A percentile compares a stretch with the other conserved stretches of the same genome.
phyloP scores from a whole-genome alignment of 2,113 vertebrate species.

The Ceratotherium simum region DNA sequence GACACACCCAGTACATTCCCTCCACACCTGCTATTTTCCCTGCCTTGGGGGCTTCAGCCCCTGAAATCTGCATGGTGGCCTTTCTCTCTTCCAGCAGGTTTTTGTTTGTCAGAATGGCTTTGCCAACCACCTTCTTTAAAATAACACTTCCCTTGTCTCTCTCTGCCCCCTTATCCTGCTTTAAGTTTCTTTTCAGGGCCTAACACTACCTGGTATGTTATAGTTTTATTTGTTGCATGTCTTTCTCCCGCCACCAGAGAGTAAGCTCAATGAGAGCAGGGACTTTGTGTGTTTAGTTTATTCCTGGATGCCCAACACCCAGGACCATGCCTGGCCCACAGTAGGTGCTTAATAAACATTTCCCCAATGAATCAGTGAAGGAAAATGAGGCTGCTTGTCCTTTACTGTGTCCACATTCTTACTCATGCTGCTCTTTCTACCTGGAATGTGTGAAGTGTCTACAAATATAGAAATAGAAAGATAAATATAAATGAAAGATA shows the following conservation, averaged over 20 bases:
- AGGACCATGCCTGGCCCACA: background rate
- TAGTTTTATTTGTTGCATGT: too few relatives aligned
- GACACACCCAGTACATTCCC: accelerated
- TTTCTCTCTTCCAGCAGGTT: background rate
- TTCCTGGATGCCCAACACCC: background rate
- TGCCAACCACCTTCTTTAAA: background rate
- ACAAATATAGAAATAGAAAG: background rate
- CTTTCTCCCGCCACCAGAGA: background rate
- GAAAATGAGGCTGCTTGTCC: background rate
- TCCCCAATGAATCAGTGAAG: background rate
- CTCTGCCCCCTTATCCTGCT: background rate
- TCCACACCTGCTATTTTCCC: too few relatives aligned
- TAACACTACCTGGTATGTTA: too few relatives aligned
- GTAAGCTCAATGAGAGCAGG: background rate
- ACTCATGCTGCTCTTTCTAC: background rate
- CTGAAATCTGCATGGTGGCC: background rate
- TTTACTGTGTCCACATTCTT: background rate
- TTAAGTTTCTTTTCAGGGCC: background rate
- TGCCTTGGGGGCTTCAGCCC: background rate
- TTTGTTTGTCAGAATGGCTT: background rate
- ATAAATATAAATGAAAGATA: background rate
- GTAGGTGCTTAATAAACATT: background rate
- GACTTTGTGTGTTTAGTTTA: background rate
- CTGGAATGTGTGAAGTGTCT: background rate
- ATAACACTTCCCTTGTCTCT: background rate